Percentiles rank a stretch among this genome's conserved stretches.
phyloP scores from a whole-genome alignment of 2,797 vertebrate genomes.

The Borostomias antarcticus region DNA sequence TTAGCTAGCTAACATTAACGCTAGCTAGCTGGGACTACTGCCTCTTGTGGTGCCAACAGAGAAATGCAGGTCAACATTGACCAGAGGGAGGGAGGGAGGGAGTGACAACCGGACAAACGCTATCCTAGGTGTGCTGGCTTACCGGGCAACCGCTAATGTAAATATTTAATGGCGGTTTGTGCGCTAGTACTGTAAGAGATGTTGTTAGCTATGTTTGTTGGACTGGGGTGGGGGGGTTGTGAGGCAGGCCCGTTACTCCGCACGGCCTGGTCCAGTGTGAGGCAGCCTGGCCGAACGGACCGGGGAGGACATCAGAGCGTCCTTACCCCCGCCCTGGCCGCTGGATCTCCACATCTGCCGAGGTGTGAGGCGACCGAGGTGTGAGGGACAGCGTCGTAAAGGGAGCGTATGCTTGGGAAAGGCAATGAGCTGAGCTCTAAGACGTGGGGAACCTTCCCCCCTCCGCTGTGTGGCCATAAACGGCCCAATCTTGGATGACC shows the following conservation, averaged over 20 bases:
- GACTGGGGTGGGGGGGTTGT: slow-evolving; percentile 39
- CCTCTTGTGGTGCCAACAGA: too few species aligned
- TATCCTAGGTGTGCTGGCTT: too few species aligned
- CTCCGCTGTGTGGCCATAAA: slow-evolving; percentile 61
- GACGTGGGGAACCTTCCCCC: slow-evolving; percentile 42
- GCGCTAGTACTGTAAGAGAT: slow-evolving; percentile 44
- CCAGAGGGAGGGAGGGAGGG: too few species aligned
- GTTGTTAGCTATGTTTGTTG: too few species aligned
- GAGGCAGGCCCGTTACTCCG: slow-evolving; percentile 56
- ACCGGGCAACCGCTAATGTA: slow-evolving; percentile 68
- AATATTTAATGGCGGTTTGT: slow-evolving; percentile 71
- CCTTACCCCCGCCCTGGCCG: slow-evolving; percentile 64
- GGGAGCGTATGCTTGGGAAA: slow-evolving; percentile 72
- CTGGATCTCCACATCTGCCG: slow-evolving; percentile 62
- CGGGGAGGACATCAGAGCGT: slow-evolving; percentile 67
- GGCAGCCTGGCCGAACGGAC: slow-evolving; percentile 59
- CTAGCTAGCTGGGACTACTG: too few species aligned
- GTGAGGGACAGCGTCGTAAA: slow-evolving; percentile 71
- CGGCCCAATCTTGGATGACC: slow-evolving; percentile 68
- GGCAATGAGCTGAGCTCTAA: slow-evolving; percentile 60
- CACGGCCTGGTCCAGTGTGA: slow-evolving; percentile 58
- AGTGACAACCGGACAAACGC: too few species aligned
- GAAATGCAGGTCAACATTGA: too few species aligned
- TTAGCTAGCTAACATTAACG: too few species aligned
- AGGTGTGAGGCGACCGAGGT: slow-evolving; percentile 53